Base-by-base conservation (phyloP, 2,888 invertebrate species). In the Torymus tubicola region DNA sequence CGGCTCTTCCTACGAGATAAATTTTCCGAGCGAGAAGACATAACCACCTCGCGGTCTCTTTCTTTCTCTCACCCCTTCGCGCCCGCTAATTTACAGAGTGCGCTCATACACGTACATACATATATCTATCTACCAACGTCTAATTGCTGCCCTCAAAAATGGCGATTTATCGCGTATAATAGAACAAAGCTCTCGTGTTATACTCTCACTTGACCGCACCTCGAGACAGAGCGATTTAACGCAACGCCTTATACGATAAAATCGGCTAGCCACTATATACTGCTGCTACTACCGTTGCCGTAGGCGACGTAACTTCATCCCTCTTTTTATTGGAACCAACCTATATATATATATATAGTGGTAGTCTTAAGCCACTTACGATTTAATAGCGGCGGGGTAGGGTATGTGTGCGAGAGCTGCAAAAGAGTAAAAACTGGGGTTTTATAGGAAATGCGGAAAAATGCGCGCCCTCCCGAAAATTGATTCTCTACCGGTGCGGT, bases 341-440 rank as follows among this genome's bases (percentile, higher is more conserved):
- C 71, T 61, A 42, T 14, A 86, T 86, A 84, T 86, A 87, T 86
- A 87, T 87, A 87, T 87, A 87, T 31, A 4, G 31, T 31, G 31
- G 31, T 31, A 86, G 85, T 87, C 85, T 87, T 89, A 88, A 89
- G 89, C 89, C 89, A 88, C 88, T 89, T 88, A 88, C n/a, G 87
- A 88, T 88, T 89, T 89, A 89, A 89, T 88, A 86, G 88, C 86
- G 84, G 83, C 61, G 0, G 31, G 31, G 3, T 21, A n/a, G n/a
- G n/a, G n/a, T n/a, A n/a, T n/a, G n/a, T n/a, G n/a, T n/a, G n/a
- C n/a, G 21, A 1, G 21, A 21, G 21, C 21, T 21, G 2, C 21
- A 2, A 21, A 21, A 31, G 31, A 31, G 31, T 2, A 4, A 31
- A 31, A 31, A 31, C 5, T n/a, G n/a, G n/a, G 31, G 31, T 31